phyloP scores from a whole-genome alignment of 2,113 vertebrate species.

The Thymallus thymallus region DNA sequence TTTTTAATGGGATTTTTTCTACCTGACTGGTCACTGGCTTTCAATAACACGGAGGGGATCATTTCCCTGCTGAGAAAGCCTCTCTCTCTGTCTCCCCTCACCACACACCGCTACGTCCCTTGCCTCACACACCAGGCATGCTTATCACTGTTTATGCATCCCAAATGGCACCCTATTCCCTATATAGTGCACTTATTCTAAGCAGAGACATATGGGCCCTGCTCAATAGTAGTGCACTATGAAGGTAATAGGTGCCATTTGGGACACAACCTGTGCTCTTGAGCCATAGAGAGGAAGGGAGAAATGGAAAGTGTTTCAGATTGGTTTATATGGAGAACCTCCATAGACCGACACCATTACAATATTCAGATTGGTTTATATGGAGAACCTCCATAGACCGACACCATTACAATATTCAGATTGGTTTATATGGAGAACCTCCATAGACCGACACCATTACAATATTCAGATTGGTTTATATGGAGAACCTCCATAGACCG shows the following conservation, averaged over 20 bases:
- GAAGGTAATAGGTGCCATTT: no score
- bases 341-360: background rate
- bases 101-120: conserved; percentile 31
- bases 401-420: no score
- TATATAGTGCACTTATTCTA: background rate
- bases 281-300: background rate
- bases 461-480: no score
- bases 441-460: no score
- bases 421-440: no score
- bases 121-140: conserved; percentile 27
- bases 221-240: no score
- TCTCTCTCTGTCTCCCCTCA: conserved; percentile 17
- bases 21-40: conserved; percentile 55
- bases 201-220: no score
- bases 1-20: conserved; percentile 64
- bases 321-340: background rate
- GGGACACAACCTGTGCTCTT: background rate
- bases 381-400: no score
- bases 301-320: background rate
- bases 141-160: conserved; percentile 37
- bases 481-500: no score
- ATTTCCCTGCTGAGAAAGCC: conserved; percentile 55
- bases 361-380: no score
- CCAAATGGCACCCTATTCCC: conserved; percentile 2
- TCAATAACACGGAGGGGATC: conserved; percentile 54